Evolutionary conservation across 2,888 invertebrate genomes (phyloP).

Genomic region (Taenaris catops): DNA sequence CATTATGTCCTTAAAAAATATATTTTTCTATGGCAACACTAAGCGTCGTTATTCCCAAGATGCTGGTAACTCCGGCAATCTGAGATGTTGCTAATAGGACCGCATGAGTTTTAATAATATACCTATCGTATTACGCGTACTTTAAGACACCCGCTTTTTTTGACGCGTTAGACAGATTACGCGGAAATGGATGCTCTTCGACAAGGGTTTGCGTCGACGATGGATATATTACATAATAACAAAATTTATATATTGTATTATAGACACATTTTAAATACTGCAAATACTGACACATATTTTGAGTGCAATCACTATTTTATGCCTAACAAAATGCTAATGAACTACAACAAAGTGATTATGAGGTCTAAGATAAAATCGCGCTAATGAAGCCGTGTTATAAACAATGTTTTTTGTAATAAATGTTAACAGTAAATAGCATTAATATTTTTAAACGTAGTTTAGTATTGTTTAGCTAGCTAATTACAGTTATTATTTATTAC

Average conservation of each 20-base stretch:
- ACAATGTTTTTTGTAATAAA: too few species aligned
- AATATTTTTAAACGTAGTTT: too few species aligned
- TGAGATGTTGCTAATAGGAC: constrained; percentile 71
- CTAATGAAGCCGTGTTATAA: too few species aligned
- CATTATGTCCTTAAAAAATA: constrained; percentile 2
- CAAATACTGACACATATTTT: too few species aligned
- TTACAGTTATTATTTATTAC: too few species aligned
- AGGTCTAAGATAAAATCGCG: too few species aligned
- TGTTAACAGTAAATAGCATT: too few species aligned
- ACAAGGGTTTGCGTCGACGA: constrained; percentile 36
- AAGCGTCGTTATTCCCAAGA: constrained; percentile 54
- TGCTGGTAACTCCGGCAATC: constrained; percentile 59
- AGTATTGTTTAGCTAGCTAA: too few species aligned
- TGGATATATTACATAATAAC: constrained; percentile 2
- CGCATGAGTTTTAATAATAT: constrained; percentile 66
- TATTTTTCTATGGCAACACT: background rate
- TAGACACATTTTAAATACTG: too few species aligned
- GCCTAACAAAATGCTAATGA: too few species aligned
- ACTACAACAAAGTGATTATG: too few species aligned
- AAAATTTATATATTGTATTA: background rate
- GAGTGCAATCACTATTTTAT: too few species aligned
- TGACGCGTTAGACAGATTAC: constrained; percentile 52
- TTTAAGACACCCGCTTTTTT: constrained; percentile 43
- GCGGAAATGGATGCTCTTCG: constrained; percentile 63
- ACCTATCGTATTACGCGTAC: constrained; percentile 27